Evolutionary conservation across 2,797 vertebrate genomes (phyloP), one percentile per base, ranked within the genome.

Genomic region (Coregonus sp.): DNA sequence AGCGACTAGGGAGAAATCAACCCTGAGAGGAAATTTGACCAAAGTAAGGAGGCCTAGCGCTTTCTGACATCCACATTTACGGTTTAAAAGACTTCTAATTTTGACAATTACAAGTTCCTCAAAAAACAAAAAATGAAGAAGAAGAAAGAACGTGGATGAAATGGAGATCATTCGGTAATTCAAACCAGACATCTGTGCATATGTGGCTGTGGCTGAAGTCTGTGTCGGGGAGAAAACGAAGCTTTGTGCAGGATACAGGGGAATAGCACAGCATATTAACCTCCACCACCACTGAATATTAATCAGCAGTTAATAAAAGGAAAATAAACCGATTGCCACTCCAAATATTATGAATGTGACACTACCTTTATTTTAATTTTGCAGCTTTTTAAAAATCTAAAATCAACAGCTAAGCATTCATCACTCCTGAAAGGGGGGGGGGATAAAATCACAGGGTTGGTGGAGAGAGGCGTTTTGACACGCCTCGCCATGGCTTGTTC

Each of bases 221-320:
- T 77, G 72, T 86, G 86, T 85, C 80, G 40, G 81, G 83, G 86
- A 83, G 86, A 33, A 93, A 93, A 90, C 89, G 91, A 90, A 90
- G 91, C 92, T 90, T 91, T 90, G 95, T 92, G 92, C 95, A 95
- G 95, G 96, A 96, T 96, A 87, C 93, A 87, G 94, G 93, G 92
- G 95, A 96, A 95, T 94, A 94, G 95, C 94, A 95, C 91, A 90
- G 92, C 89, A 94, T 93, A 96, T 96, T 96, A 95, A 94, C 92
- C 95, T 95, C 92, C 88, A 20, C 94, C 95, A 93, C 94, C 95
- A 88, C 96, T 96, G 96, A 96, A 97, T 97, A 97, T 97, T 97
- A 97, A 97, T 96, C 95, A 96, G 95, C 82, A 93, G 96, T 96
- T 96, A 96, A 95, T 96, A 97, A 96, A 94, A 96, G 91, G 94